A percentile compares a stretch with the other conserved stretches of the same genome.
Conservation (phyloP, 2,113 vertebrate species). For the Catharus bicknelli region DNA sequence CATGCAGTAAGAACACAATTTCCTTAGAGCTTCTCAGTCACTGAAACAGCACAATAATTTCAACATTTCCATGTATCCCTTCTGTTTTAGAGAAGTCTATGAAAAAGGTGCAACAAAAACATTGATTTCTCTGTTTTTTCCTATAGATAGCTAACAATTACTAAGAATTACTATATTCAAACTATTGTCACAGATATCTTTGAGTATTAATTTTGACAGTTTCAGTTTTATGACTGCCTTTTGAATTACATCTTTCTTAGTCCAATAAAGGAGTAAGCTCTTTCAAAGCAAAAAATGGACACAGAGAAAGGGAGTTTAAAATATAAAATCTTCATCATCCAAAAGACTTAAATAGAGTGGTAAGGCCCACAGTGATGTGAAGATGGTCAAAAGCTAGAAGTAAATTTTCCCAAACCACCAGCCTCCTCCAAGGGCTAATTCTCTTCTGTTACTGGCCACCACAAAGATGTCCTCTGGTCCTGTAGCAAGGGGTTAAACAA, state of each 20-base stretch:
- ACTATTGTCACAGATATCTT: neutral
- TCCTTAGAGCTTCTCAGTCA: neutral
- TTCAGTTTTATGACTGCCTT: neutral
- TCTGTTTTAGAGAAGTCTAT: neutral
- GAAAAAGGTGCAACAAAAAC: neutral
- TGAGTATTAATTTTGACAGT: neutral
- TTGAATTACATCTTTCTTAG: neutral
- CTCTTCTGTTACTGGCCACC: neutral
- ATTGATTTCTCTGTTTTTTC: neutral
- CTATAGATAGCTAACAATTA: neutral
- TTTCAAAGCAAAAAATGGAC: neutral
- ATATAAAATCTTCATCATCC: neutral
- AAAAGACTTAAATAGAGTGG: neutral
- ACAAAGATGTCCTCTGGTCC: accelerated
- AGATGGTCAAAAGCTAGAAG: neutral
- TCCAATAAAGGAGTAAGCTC: neutral
- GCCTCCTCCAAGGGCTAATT: neutral
- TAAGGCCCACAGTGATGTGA: neutral
- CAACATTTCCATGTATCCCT: neutral
- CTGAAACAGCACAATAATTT: neutral
- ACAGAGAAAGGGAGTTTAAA: neutral
- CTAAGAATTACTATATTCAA: neutral
- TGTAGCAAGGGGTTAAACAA: neutral
- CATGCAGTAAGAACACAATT: neutral
- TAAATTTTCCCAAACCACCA: neutral